Percentiles rank a stretch among this genome's conserved stretches.
These are phyloP conservation scores for Neofelis nebulosa DNA, from an alignment of 2,113 vertebrate species.

Conservation along the genomic window DNA sequence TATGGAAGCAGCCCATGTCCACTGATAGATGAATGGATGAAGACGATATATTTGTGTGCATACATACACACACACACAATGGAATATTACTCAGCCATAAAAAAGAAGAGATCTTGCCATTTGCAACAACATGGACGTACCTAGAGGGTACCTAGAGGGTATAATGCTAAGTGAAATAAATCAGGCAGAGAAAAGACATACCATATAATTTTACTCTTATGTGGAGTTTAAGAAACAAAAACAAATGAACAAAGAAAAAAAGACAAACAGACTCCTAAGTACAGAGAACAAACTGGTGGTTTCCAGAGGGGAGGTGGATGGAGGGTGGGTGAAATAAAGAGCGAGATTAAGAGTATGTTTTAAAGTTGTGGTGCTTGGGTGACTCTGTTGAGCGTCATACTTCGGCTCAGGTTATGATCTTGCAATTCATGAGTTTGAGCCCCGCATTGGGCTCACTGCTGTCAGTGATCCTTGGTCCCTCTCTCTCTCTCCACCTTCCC, in stretches of 20 bases:
- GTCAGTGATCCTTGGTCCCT: too few species aligned
- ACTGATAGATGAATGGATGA: background rate
- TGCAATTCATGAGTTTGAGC: too few species aligned
- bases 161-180: background rate
- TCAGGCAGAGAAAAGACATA: background rate
- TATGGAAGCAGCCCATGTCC: background rate
- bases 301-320: background rate
- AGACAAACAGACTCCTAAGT: background rate
- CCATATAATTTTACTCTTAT: background rate
- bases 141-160: background rate
- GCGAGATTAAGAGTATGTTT: background rate
- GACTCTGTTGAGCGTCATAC: too few species aligned
- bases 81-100: background rate
- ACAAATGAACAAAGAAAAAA: background rate
- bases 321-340: background rate
- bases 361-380: too few species aligned
- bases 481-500: too few species aligned
- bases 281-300: background rate
- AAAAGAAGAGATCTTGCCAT: background rate
- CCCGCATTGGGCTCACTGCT: too few species aligned
- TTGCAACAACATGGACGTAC: background rate
- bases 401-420: too few species aligned
- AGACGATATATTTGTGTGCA: background rate
- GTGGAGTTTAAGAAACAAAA: background rate
- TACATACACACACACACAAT: background rate